Base-by-base conservation (phyloP, 2,797 vertebrate species). In the Oreochromis grahami region DNA sequence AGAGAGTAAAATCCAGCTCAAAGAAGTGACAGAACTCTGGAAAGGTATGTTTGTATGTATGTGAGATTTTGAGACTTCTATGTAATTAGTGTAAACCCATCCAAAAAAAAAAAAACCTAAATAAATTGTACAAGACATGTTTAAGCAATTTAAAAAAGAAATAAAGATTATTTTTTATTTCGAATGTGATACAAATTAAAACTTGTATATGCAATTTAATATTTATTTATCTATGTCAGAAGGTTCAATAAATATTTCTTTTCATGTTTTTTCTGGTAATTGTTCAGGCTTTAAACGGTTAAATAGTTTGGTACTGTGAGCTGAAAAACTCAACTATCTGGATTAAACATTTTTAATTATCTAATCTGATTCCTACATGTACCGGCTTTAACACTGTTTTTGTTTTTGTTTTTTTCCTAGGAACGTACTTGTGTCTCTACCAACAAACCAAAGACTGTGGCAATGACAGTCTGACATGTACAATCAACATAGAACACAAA, bases 361-460 rank as follows among this genome's bases (percentile, higher is more conserved):
- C 36, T 3, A 11, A 3, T 11, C 0, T 34, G 19, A 60, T 60
- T 34, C 29, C 56, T 60, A 34, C 56, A 4, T 60, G 56, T 60
- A 60, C 15, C 17, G 2, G 6, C 5, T 43, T 60, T 84, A 52
- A 87, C 13, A 3, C 6, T 4, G 1, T 32, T 0, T n/a, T 10
- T 17, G 36, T 36, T 9, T 36, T 34, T 2, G 68, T 11, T 13
- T 53, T 58, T 36, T 50, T 53, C 13, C 15, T n/a, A 97, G 96
- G 96, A 51, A 48, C 19, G 5, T 95, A 95, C 84, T 76, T 6
- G 1, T 97, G 96, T 81, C 0, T 11, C 5, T 96, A 92, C 79
- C 0, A 0, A 0, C 41, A 65, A 12, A 0, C 0, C 0, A 3
- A 3, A 7, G 1, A 3, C 2, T 24, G 8, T 43, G 0, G 36